phyloP scores from a whole-genome alignment of 2,888 invertebrate species.

The Eristalinus aeneus region DNA sequence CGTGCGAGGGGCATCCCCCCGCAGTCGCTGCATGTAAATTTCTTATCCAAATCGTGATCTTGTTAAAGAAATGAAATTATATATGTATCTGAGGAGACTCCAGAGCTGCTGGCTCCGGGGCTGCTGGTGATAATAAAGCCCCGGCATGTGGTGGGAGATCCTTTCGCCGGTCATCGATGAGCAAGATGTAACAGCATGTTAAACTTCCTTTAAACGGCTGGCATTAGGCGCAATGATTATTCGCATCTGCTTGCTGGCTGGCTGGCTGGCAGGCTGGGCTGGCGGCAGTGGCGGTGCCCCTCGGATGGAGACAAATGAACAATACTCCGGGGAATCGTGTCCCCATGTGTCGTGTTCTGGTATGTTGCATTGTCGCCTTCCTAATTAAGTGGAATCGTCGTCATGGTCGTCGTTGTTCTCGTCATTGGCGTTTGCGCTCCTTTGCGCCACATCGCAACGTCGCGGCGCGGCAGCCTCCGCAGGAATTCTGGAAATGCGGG shows the following conservation, averaged over 20 bases:
- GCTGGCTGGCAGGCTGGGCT: too few relatives aligned
- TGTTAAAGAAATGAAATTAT: conserved; percentile 72
- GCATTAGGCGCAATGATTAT: conserved; percentile 71
- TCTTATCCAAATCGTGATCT: conserved; percentile 74
- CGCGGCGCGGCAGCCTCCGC: neutral
- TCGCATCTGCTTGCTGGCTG: conserved; percentile 32
- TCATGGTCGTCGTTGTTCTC: conserved; percentile 34
- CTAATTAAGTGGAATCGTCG: conserved; percentile 73
- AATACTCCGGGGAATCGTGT: conserved; percentile 70
- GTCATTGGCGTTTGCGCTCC: conserved; percentile 14
- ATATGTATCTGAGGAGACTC: conserved; percentile 45
- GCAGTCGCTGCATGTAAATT: conserved; percentile 72
- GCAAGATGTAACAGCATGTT: conserved; percentile 71
- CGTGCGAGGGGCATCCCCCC: conserved; percentile 10
- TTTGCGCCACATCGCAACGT: neutral
- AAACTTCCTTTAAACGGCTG: conserved; percentile 65
- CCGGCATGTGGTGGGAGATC: conserved; percentile 26
- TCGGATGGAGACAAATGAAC: conserved; percentile 61
- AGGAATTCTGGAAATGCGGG: conserved; percentile 60
- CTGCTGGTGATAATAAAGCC: conserved; percentile 55
- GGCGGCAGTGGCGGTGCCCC: neutral
- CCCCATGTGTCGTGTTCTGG: conserved; percentile 72
- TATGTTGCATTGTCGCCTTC: conserved; percentile 74
- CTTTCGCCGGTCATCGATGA: conserved; percentile 61
- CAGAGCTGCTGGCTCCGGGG: conserved; percentile 23